Conservation (phyloP, 2,113 vertebrate genomes). For the Neodon shergylaensis region DNA sequence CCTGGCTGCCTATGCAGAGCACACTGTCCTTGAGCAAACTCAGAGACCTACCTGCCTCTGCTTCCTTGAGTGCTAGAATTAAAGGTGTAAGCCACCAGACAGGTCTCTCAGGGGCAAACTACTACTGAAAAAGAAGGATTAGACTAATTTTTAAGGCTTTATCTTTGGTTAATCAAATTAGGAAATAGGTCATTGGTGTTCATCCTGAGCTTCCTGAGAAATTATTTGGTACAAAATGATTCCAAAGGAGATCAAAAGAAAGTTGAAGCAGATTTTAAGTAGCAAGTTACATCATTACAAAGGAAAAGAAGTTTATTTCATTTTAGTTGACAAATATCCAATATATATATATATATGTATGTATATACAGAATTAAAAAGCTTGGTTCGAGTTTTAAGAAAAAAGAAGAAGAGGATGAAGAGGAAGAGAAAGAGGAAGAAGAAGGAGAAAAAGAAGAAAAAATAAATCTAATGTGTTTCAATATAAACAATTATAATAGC, state of each 20-base stretch:
- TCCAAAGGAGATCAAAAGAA: not conserved
- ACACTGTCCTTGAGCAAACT: not conserved
- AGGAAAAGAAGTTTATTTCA: not conserved
- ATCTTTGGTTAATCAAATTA: not conserved
- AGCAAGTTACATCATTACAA: not conserved
- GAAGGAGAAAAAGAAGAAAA: not conserved
- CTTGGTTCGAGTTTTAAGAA: not conserved
- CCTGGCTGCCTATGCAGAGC: not conserved
- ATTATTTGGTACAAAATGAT: not conserved
- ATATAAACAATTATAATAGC: not conserved
- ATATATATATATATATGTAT: not conserved
- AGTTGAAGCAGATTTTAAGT: conserved; percentile 6
- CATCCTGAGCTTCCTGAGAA: not conserved
- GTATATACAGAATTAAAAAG: conserved; percentile 10
- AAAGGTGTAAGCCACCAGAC: not conserved
- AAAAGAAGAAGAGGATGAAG: not conserved
- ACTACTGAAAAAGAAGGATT: not conserved
- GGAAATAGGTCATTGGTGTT: not conserved
- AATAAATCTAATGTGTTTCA: not conserved
- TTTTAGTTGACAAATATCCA: not conserved
- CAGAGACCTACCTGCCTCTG: not conserved
- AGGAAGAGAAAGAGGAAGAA: no score
- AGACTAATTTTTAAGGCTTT: not conserved
- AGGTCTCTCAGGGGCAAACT: not conserved
- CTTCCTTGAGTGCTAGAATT: not conserved